Conservation (phyloP, 1,140 invertebrate genomes). For the Arion vulgaris region DNA sequence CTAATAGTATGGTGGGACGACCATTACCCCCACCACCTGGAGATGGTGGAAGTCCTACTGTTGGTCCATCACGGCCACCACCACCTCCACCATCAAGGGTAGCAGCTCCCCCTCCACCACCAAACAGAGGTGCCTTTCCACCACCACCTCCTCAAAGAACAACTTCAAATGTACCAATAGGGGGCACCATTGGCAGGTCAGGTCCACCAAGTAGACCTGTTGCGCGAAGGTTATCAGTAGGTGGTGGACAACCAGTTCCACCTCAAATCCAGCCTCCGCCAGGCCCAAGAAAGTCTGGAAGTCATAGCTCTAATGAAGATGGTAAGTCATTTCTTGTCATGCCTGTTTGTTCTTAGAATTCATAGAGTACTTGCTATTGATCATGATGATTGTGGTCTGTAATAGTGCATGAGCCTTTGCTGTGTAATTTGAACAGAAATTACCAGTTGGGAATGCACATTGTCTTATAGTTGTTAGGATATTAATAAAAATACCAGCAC, state of each 20-base stretch:
- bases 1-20: constrained; percentile 33
- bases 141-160: constrained; percentile 10
- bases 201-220: not conserved
- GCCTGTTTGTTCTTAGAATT: too few species aligned
- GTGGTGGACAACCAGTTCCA: not conserved
- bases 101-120: not conserved
- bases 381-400: too few species aligned
- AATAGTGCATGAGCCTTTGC: too few species aligned
- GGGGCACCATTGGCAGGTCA: not conserved
- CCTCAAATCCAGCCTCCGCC: not conserved
- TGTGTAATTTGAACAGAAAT: too few species aligned
- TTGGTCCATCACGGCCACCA: not conserved
- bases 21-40: constrained; percentile 26
- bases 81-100: not conserved
- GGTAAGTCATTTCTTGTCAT: not conserved
- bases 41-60: not conserved
- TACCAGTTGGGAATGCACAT: too few species aligned
- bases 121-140: not conserved
- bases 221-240: not conserved
- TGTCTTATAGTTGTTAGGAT: too few species aligned
- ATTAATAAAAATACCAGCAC: too few species aligned
- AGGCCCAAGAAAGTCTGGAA: not conserved
- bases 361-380: too few species aligned
- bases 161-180: not conserved
- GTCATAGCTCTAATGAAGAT: not conserved